Evolutionary conservation across 2,888 invertebrate genomes (phyloP), one percentile per base, ranked within the genome.

Genomic region (Cryptocheilus praepositus): DNA sequence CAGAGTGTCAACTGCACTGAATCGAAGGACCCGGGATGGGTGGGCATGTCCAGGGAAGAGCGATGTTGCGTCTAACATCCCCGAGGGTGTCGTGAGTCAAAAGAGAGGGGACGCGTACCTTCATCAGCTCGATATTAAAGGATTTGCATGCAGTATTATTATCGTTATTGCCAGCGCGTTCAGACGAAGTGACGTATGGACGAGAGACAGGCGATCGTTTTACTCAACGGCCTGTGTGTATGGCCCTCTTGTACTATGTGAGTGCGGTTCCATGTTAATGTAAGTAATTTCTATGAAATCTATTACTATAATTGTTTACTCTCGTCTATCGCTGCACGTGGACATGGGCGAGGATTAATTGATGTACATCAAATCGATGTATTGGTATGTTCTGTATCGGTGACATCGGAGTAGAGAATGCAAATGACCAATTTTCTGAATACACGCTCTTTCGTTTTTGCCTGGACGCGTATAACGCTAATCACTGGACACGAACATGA

Each of bases 141-240:
- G 87, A 88, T 88, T 88, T 88, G 88, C 88, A 88, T 87, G 84
- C 85, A 85, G 86, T 84, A 87, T 87, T 85, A 85, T 85, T 83
- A 83, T 83, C 80, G 81, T 83, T 83, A 81, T 82, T 83, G 82
- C 83, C 82, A 81, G 79, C 82, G 79, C 77, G 78, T 76, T 78
- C 77, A 66, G 67, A 58, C 66, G 74, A 71, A 61, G 61, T 61
- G 61, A 25, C 64, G 76, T 36, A 36, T 36, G 36, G 71, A 55
- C 65, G 68, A 62, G 62, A 57, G 66, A 60, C 67, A 60, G 64
- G 64, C 71, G 79, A 78, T 78, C 67, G 76, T 78, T 78, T 78
- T 78, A 70, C 79, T 78, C 73, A 73, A 71, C 56, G 54, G 45
- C 66, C 36, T 11, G 8, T 7, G 36, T 36, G 36, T 36, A 2